A percentile compares a stretch with the other conserved stretches of the same genome.
Evolutionary conservation across 2,888 invertebrate species (phyloP).

Genomic region (Imbricaverruca yamaguchii): DNA sequence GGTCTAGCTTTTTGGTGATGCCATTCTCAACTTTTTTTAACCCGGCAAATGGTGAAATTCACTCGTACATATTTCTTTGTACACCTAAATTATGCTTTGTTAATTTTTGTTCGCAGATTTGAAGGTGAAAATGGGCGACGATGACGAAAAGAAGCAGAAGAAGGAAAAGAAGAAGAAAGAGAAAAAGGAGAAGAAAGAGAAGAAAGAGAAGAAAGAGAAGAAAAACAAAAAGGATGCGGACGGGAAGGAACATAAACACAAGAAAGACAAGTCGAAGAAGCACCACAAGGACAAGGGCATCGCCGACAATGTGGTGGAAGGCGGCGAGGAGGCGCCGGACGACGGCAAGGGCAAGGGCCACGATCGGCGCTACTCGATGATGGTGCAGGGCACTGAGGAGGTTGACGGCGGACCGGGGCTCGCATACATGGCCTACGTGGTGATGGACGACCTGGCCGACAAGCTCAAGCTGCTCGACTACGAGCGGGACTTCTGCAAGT

Average conservation of each 20-base stretch:
- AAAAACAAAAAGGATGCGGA: slow-evolving; percentile 24
- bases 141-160: no score
- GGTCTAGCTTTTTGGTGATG: no score
- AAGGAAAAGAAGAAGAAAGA: slow-evolving; percentile 5
- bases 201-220: slow-evolving; percentile 24
- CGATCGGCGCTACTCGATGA: not conserved
- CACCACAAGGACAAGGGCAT: not conserved
- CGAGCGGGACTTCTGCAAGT: slow-evolving; percentile 73
- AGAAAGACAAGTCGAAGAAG: not conserved
- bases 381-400: slow-evolving; percentile 24
- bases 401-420: slow-evolving; percentile 42
- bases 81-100: no score
- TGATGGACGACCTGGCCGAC: slow-evolving; percentile 76
- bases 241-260: no score
- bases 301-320: not conserved
- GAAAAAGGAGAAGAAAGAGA: slow-evolving; percentile 11
- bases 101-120: no score
- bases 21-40: no score
- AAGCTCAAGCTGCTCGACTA: slow-evolving; percentile 87
- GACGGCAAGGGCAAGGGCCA: not conserved
- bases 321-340: not conserved
- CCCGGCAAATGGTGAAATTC: no score
- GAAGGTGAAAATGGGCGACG: no score
- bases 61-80: no score
- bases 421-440: slow-evolving; percentile 43